Conservation (phyloP, 1,140 invertebrate genomes). For the Drosophila pseudoananassae region DNA sequence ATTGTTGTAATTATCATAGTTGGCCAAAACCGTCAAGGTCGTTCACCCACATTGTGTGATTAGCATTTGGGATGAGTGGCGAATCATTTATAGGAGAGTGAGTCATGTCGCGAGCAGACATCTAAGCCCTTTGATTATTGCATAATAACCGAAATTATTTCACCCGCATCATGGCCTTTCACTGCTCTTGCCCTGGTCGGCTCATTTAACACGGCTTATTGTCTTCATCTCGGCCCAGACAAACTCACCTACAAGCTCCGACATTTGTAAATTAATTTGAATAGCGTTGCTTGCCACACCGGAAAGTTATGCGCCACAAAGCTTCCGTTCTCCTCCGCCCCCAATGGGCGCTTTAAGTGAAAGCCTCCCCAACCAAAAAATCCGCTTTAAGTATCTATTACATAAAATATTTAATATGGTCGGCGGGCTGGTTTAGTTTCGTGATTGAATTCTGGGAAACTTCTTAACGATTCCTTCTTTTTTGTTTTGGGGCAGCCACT, state of each 20-base stretch:
- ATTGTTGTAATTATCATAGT: constrained; percentile 61
- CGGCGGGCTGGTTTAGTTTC: constrained; percentile 6
- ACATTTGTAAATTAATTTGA: constrained; percentile 55
- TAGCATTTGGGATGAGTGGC: constrained; percentile 24
- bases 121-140: constrained; percentile 13
- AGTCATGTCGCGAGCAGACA: constrained; percentile 32
- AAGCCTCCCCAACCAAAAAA: constrained; percentile 19
- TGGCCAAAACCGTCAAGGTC: constrained; percentile 67
- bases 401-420: constrained; percentile 54
- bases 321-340: constrained; percentile 23
- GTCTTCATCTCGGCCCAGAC: constrained; percentile 43
- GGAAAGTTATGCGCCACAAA: constrained; percentile 29
- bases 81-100: constrained; percentile 9
- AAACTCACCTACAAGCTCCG: constrained; percentile 22
- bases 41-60: constrained; percentile 72
- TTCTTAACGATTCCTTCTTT: constrained; percentile 7
- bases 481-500: constrained; percentile 8
- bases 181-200: constrained; percentile 28
- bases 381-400: constrained; percentile 44
- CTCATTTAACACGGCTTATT: constrained; percentile 52
- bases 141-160: constrained; percentile 48
- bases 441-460: constrained; percentile 9
- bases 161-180: constrained; percentile 56
- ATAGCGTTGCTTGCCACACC: constrained; percentile 31
- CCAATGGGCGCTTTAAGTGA: constrained; percentile 15